These are phyloP conservation scores for Dermatemys mawii DNA, from an alignment of 2,113 vertebrate genomes.

Conservation along the genomic window DNA sequence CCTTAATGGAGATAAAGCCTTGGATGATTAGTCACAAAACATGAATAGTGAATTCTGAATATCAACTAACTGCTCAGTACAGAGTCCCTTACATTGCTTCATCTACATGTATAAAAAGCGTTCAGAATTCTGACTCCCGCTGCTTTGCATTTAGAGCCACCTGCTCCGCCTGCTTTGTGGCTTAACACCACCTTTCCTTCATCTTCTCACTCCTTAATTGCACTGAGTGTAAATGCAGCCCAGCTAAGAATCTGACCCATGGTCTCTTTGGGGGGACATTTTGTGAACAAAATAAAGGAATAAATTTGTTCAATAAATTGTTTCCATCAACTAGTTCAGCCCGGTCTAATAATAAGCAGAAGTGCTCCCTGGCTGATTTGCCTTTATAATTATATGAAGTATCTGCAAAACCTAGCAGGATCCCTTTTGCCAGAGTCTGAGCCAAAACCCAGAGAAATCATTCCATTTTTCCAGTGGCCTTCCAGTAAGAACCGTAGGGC, in stretches of 20 bases:
- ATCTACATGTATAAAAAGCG: not conserved
- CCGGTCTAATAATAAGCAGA: not conserved
- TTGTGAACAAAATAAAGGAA: not conserved
- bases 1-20: not conserved
- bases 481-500: accelerated
- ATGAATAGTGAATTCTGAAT: not conserved
- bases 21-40: not conserved
- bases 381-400: accelerated
- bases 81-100: not conserved
- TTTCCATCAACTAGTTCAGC: accelerated
- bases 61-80: not conserved
- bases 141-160: not conserved
- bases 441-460: not conserved
- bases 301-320: not conserved
- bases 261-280: not conserved
- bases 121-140: not conserved
- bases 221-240: not conserved
- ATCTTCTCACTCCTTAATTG: not conserved
- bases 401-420: not conserved
- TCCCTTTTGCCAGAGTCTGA: not conserved
- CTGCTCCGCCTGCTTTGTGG: not conserved
- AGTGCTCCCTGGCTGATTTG: not conserved
- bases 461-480: not conserved
- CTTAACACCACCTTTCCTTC: not conserved
- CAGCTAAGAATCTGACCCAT: not conserved